Evolutionary conservation across 1,140 invertebrate species (phyloP).

Genomic region (Drosophila athabasca): DNA sequence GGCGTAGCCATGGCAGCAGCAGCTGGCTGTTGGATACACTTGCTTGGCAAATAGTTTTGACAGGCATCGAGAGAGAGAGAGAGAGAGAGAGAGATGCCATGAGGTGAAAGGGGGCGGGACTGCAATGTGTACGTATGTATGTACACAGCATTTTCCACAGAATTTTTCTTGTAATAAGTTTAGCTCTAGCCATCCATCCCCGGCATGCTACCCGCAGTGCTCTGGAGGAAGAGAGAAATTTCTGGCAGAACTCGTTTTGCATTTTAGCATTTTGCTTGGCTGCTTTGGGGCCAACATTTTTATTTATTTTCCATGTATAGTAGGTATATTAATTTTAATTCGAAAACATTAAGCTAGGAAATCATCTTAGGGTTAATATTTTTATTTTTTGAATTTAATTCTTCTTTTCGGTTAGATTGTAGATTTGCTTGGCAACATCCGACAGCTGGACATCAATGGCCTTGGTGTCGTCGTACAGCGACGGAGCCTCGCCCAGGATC

Average conservation of each 20-base stretch:
- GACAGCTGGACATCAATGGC: slow-evolving; percentile 95
- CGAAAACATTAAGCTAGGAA: slow-evolving; percentile 60
- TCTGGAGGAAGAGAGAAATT: neutral
- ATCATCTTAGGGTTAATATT: slow-evolving; percentile 45
- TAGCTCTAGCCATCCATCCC: slow-evolving; percentile 27
- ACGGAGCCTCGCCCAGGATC: slow-evolving; percentile 95
- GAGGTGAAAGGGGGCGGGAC: neutral
- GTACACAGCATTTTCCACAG: slow-evolving; percentile 28
- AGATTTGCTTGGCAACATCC: slow-evolving; percentile 89
- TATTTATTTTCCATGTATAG: slow-evolving; percentile 23
- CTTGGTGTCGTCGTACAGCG: slow-evolving; percentile 91
- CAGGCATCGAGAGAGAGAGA: slow-evolving; percentile 19
- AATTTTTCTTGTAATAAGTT: slow-evolving; percentile 47
- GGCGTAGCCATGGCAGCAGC: slow-evolving; percentile 29
- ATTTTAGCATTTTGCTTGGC: slow-evolving; percentile 66
- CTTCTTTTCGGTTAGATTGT: slow-evolving; percentile 83
- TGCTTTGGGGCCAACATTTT: slow-evolving; percentile 53
- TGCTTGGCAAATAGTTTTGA: slow-evolving; percentile 55
- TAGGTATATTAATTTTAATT: slow-evolving; percentile 28
- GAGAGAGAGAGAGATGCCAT: neutral
- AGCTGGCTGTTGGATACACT: slow-evolving; percentile 39
- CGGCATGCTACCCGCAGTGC: slow-evolving; percentile 13
- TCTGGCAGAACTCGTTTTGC: slow-evolving; percentile 26
- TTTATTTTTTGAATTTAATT: slow-evolving; percentile 69
- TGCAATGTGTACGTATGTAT: slow-evolving; percentile 18